phyloP scores from a whole-genome alignment of 2,113 vertebrate species.

The Hydropotes inermis region DNA sequence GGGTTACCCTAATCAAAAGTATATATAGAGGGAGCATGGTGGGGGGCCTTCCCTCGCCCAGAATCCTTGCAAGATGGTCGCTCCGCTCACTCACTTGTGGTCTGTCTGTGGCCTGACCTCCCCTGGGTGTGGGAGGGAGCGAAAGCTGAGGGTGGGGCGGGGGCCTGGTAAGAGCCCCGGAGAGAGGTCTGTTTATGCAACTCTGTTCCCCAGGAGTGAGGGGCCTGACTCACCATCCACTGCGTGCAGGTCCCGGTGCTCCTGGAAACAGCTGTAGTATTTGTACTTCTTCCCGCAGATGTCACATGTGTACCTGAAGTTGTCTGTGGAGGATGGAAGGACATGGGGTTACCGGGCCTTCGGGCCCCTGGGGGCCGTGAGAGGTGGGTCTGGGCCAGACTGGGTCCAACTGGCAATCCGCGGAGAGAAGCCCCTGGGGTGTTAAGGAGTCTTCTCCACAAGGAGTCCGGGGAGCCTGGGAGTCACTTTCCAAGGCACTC shows the following conservation, averaged over 20 bases:
- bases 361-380: accelerated
- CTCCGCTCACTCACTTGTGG: accelerated
- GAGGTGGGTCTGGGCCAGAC: not conserved
- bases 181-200: accelerated
- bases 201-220: not conserved
- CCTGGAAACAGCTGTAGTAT: conserved; percentile 99
- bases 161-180: not conserved
- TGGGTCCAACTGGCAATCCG: not conserved
- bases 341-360: not conserved
- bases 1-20: not conserved
- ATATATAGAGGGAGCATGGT: accelerated
- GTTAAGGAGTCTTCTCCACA: not conserved
- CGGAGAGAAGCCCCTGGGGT: not conserved
- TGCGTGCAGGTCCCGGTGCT: conserved; percentile 96
- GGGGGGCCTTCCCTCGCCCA: not conserved
- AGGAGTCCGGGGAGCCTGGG: not conserved
- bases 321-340: conserved; percentile 76
- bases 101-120: not conserved
- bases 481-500: not conserved
- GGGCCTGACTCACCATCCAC: conserved; percentile 91
- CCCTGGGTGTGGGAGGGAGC: not conserved
- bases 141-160: accelerated
- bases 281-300: conserved; percentile 99
- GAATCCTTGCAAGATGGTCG: not conserved
- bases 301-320: conserved; percentile 98